Conservation (phyloP, 2,113 vertebrate genomes). For the Scomber scombrus region DNA sequence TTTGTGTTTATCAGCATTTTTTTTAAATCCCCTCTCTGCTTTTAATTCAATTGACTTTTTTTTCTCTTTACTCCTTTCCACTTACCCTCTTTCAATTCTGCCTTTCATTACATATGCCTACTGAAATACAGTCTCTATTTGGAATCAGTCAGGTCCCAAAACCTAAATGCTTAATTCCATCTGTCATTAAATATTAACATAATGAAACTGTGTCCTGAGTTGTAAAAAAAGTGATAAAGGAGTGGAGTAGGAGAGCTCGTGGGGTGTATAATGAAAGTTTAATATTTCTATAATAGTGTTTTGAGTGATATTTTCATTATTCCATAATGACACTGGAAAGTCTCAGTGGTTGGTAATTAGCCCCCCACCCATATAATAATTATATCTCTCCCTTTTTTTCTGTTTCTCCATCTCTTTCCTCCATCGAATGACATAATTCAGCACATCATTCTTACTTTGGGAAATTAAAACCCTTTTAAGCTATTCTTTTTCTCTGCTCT, state of each 20-base stretch:
- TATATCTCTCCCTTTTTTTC: conserved; percentile 34
- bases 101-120: conserved; percentile 11
- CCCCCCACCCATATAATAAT: conserved; percentile 55
- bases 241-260: conserved; percentile 38
- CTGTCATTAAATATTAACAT: conserved; percentile 74
- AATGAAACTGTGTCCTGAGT: conserved; percentile 65
- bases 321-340: conserved; percentile 63
- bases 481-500: conserved; percentile 10
- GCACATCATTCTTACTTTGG: conserved; percentile 55
- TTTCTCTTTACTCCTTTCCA: neutral
- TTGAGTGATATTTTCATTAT: conserved; percentile 79
- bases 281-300: conserved; percentile 69
- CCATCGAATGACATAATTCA: conserved; percentile 62
- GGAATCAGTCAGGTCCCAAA: conserved; percentile 38
- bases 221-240: conserved; percentile 58
- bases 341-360: conserved; percentile 70
- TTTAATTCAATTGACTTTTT: conserved; percentile 21
- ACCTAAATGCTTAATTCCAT: conserved; percentile 57
- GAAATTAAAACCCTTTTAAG: conserved; percentile 53
- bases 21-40: neutral
- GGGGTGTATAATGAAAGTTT: conserved; percentile 71
- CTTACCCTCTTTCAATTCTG: neutral
- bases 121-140: conserved; percentile 8
- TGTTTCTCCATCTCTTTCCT: conserved; percentile 28
- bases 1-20: conserved; percentile 15